A percentile compares a stretch with the other conserved stretches of the same genome.
phyloP scores from a whole-genome alignment of 1,140 invertebrate genomes.

The Reticulitermes speratus region DNA sequence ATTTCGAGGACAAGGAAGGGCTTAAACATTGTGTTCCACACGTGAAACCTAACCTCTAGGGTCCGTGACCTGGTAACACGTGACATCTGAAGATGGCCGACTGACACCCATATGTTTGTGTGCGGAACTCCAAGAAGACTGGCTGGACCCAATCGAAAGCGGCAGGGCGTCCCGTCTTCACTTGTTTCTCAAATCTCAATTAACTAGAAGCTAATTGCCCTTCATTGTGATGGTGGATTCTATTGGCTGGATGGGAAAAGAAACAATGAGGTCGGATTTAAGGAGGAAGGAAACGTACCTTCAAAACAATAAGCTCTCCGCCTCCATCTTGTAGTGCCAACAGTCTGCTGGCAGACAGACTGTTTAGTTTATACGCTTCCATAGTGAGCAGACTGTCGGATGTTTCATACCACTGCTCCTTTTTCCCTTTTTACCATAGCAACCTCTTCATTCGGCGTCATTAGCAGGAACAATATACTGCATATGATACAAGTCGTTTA shows the following conservation, averaged over 20 bases:
- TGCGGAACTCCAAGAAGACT: slow-evolving; percentile 1
- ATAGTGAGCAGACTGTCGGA: no score
- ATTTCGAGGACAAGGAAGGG: neutral
- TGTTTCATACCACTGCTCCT: no score
- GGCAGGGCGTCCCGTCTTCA: neutral
- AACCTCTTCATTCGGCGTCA: no score
- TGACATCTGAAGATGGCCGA: neutral
- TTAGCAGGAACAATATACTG: no score
- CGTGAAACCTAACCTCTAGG: neutral
- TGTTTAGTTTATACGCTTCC: no score
- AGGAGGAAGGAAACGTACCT: neutral
- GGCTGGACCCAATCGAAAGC: neutral
- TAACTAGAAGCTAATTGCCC: neutral
- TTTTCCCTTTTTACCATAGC: no score
- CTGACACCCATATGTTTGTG: neutral
- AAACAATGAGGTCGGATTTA: slow-evolving; percentile 2
- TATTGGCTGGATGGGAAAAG: slow-evolving; percentile 13
- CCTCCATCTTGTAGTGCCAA: neutral
- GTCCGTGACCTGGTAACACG: neutral
- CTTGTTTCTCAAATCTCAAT: neutral
- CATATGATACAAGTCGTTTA: no score
- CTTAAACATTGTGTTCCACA: neutral
- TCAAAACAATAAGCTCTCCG: neutral
- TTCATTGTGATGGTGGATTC: slow-evolving; percentile 9
- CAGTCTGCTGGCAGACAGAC: no score